Evolutionary conservation across 1,140 invertebrate species (phyloP).

Genomic region (Sesamia nonagrioides): DNA sequence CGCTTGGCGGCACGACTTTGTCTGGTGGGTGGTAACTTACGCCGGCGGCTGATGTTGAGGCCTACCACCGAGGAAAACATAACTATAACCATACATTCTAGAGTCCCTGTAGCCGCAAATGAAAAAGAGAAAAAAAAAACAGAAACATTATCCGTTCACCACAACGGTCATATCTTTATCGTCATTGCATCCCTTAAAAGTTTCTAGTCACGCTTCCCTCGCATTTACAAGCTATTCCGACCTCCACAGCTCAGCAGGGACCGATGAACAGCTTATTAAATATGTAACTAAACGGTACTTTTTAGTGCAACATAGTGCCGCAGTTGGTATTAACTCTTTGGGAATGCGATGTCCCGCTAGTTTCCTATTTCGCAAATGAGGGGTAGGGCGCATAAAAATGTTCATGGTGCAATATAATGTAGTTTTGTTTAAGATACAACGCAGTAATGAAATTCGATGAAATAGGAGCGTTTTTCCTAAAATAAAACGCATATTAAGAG

Average conservation of each 20-base stretch:
- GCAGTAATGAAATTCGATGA: no score
- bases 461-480: no score
- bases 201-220: slow-evolving; percentile 48
- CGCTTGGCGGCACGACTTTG: no score
- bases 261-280: slow-evolving; percentile 32
- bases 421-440: no score
- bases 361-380: slow-evolving; percentile 6
- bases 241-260: slow-evolving; percentile 49
- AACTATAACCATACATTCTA: background rate
- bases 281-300: slow-evolving; percentile 44
- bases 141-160: background rate
- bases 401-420: no score
- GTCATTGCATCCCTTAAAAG: slow-evolving; percentile 41
- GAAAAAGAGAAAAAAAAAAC: background rate
- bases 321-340: slow-evolving; percentile 20
- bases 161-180: slow-evolving; percentile 46
- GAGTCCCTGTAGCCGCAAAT: no score
- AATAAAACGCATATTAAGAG: no score
- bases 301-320: slow-evolving; percentile 20
- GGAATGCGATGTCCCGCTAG: background rate
- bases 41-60: no score
- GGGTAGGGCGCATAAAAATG: no score
- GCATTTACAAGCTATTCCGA: slow-evolving; percentile 34
- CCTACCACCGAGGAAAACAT: no score
- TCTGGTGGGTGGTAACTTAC: no score